phyloP scores from a whole-genome alignment of 2,113 vertebrate species.

The Psittacula cyanocephala region DNA sequence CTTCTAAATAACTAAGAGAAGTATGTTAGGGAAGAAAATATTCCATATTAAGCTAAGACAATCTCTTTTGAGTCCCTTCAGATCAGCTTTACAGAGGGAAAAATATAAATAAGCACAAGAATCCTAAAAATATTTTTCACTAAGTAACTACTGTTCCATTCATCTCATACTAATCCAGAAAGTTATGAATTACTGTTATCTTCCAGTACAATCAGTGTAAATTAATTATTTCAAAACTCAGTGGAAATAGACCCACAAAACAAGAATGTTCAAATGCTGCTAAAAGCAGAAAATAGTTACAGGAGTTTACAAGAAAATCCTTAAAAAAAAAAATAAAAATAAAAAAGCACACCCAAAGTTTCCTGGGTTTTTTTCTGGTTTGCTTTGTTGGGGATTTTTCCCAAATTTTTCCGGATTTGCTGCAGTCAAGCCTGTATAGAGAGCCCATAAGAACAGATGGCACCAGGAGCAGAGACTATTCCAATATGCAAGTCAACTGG shows the following conservation, averaged over 20 bases:
- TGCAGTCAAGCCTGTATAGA: not conserved
- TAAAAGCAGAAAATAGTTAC: not conserved
- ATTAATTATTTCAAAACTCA: not conserved
- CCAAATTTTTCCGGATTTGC: not conserved
- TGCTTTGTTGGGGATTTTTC: fast-evolving
- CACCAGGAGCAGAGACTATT: not conserved
- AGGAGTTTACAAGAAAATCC: not conserved
- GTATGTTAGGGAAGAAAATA: not conserved
- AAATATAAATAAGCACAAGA: not conserved
- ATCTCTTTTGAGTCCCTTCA: not conserved
- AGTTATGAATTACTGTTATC: not conserved
- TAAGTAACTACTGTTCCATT: not conserved
- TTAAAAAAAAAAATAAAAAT: not conserved
- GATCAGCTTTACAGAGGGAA: not conserved
- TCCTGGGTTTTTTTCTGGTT: not conserved
- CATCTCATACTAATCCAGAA: not conserved
- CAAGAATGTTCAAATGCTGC: not conserved
- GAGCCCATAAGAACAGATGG: not conserved
- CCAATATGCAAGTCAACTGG: not conserved
- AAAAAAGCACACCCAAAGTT: too few species aligned
- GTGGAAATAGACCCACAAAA: not conserved
- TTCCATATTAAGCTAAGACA: not conserved
- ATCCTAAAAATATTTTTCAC: not conserved
- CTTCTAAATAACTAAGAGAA: not conserved
- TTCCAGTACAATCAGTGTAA: not conserved